phyloP scores from a whole-genome alignment of 1,140 invertebrate species.

The Portunus trituberculatus region DNA sequence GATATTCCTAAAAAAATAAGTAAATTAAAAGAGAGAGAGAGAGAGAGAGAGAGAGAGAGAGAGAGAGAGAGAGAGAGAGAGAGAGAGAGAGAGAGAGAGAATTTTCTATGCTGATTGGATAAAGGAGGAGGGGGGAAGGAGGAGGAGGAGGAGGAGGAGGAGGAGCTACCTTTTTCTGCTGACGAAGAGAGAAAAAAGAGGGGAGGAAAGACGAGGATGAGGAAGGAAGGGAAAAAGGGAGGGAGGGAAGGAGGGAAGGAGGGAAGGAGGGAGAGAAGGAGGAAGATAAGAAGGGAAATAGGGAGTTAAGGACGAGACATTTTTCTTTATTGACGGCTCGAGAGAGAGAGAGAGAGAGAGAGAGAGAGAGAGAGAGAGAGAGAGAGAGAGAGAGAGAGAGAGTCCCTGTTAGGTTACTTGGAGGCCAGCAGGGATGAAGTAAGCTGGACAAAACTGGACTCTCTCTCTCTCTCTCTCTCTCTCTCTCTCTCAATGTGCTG shows the following conservation, averaged over 20 bases:
- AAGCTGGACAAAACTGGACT: too few relatives aligned
- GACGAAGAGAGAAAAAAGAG: too few relatives aligned
- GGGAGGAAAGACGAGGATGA: background rate
- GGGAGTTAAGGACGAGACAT: too few relatives aligned
- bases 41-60: slow-evolving; percentile 44
- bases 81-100: slow-evolving; percentile 45
- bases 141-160: background rate
- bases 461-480: too few relatives aligned
- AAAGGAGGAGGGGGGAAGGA: background rate
- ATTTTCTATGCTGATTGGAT: too few relatives aligned
- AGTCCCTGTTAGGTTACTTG: too few relatives aligned
- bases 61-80: background rate
- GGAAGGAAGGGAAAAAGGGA: background rate
- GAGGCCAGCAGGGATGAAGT: too few relatives aligned
- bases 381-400: too few relatives aligned
- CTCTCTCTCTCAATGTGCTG: too few relatives aligned
- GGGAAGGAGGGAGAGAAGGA: slow-evolving; percentile 4
- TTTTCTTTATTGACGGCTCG: too few relatives aligned
- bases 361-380: too few relatives aligned
- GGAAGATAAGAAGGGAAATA: background rate
- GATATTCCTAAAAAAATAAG: background rate
- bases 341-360: too few relatives aligned
- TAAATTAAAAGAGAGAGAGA: background rate
- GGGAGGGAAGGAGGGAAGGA: background rate
- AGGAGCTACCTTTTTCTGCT: background rate